phyloP scores from a whole-genome alignment of 2,113 vertebrate species.

The Cebidichthys violaceus region DNA sequence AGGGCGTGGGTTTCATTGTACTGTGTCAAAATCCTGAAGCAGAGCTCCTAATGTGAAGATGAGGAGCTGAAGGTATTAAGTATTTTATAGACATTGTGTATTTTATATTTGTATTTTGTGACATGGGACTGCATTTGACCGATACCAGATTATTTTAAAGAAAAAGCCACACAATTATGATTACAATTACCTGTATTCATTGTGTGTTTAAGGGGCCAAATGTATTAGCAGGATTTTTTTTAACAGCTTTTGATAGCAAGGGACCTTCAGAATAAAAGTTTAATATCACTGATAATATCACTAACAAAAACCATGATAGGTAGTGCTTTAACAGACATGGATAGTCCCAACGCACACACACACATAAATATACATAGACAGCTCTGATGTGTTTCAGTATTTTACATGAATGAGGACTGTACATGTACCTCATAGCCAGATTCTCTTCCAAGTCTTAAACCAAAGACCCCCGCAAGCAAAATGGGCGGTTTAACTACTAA shows the following conservation, averaged over 20 bases:
- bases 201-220: too few species aligned
- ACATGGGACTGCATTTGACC: too few species aligned
- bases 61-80: background rate
- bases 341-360: background rate
- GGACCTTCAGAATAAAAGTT: background rate
- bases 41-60: background rate
- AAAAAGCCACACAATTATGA: background rate
- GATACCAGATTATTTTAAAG: background rate
- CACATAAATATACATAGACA: background rate
- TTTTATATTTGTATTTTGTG: background rate
- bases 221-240: too few species aligned
- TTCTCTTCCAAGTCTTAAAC: background rate
- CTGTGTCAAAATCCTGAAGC: background rate
- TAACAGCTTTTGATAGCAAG: background rate
- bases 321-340: background rate
- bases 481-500: slow-evolving; percentile 9
- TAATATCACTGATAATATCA: background rate
- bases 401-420: background rate
- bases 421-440: background rate
- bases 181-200: background rate
- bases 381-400: background rate
- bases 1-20: background rate
- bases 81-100: background rate
- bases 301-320: background rate
- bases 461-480: slow-evolving; percentile 5